phyloP scores from a whole-genome alignment of 2,888 invertebrate genomes.

The Nezara viridula region DNA sequence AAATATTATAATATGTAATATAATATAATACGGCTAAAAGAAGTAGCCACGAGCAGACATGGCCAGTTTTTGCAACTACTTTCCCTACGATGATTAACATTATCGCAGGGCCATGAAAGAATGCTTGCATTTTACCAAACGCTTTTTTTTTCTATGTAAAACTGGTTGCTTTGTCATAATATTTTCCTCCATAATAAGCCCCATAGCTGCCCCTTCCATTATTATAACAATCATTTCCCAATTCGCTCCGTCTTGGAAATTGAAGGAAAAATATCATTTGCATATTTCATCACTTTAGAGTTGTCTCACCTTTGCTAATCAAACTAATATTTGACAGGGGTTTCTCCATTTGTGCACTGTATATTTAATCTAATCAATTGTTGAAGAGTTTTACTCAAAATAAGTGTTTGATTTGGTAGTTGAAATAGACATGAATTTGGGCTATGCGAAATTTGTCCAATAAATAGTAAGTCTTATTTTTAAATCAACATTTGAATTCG shows the following conservation, averaged over 20 bases:
- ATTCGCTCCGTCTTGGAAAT: background rate
- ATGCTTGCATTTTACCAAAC: constrained; percentile 2
- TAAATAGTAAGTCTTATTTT: too few relatives aligned
- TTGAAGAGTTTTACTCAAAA: too few relatives aligned
- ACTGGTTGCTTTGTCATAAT: background rate
- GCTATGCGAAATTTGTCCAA: too few relatives aligned
- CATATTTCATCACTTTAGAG: background rate
- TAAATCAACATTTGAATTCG: too few relatives aligned
- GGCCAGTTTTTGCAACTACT: constrained; percentile 8
- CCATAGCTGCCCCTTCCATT: background rate
- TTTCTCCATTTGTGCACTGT: too few relatives aligned
- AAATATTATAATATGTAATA: background rate
- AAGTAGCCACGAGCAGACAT: background rate
- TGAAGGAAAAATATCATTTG: background rate
- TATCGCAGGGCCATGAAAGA: background rate
- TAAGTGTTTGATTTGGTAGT: too few relatives aligned
- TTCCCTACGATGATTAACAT: constrained; percentile 14
- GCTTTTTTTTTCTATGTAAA: background rate
- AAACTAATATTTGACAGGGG: too few relatives aligned
- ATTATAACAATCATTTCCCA: background rate
- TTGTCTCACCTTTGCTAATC: too few relatives aligned
- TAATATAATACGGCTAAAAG: background rate
- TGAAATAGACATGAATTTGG: too few relatives aligned
- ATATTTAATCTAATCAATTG: too few relatives aligned
- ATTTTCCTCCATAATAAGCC: constrained; percentile 1